Conservation (phyloP, 2,888 invertebrate species). For the Campoplex capitator region DNA sequence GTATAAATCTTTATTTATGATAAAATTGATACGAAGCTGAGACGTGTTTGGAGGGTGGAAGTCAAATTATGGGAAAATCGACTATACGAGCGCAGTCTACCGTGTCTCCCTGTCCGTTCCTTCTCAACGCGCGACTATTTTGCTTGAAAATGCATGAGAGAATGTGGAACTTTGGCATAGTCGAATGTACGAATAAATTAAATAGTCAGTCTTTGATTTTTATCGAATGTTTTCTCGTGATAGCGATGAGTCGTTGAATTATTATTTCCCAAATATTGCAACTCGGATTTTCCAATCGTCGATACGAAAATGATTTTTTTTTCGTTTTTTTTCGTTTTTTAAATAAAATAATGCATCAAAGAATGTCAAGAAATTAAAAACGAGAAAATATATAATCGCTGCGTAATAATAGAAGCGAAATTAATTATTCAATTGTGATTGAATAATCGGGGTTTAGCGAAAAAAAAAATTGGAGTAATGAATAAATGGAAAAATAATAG, state of each 20-base stretch:
- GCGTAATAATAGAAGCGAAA: not conserved
- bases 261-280: not conserved
- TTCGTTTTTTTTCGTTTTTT: no score
- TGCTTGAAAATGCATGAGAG: not conserved
- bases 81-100: slow-evolving; percentile 4
- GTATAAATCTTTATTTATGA: not conserved
- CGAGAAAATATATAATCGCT: not conserved
- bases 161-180: slow-evolving; percentile 21
- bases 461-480: not conserved
- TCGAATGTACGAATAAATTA: not conserved
- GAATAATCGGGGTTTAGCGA: not conserved
- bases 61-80: not conserved
- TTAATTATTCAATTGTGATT: not conserved
- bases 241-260: not conserved
- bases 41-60: not conserved
- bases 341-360: not conserved
- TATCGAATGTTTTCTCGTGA: not conserved
- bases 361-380: not conserved
- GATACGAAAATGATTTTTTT: no score
- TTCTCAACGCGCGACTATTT: not conserved
- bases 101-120: slow-evolving; percentile 22
- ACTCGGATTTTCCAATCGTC: not conserved
- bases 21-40: not conserved
- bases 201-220: slow-evolving; percentile 1
- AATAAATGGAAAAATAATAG: not conserved